Base-by-base conservation (phyloP, 2,113 vertebrate genomes). In the Pelmatolapia mariae region DNA sequence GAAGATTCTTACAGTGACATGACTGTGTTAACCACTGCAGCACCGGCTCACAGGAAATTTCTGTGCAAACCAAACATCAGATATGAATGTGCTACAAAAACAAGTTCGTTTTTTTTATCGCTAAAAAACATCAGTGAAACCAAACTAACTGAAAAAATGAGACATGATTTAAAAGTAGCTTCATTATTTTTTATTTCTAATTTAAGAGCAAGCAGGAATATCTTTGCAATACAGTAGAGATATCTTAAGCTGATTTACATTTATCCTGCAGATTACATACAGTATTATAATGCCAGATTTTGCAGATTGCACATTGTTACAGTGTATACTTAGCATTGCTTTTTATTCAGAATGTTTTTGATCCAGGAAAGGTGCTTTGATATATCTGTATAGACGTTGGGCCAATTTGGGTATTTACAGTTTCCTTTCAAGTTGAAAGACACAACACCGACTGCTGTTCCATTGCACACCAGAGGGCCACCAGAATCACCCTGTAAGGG, bases 401-500 rank as follows among this genome's bases (percentile, higher is more conserved):
- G 92, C 0, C 87, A 0, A 6, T 92, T 83, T 82, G 92, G 82
- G 50, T 96, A 93, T 10, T 47, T 1, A 33, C 94, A 95, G 1
- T 81, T 63, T 0, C 0, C 0, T 0, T 1, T 0, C 0, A 5
- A 2, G 80, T 95, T 95, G 0, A 96, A 97, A 83, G 98, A 98
- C 10, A 95, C 96, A 0, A 98, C 54, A 2, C 97, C 97, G 0
- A 96, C 93, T 2, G 96, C 93, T 10, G 91, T 47, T 0, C 92
- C 87, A 0, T 89, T 86, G 89, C 97, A 0, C 18, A 78, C 73
- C 11, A 78, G 10, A 33, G 73, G 73, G 29, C 73, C 73, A 31
- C 73, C 73, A 0, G 97, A 98, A 89, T 98, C 97, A 0, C 97
- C 97, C 98, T 98, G 94, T 1, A 43, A 89, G 40, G 71, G 8